Conservation (phyloP, 2,797 vertebrate genomes). For the Lagodon rhomboides region DNA sequence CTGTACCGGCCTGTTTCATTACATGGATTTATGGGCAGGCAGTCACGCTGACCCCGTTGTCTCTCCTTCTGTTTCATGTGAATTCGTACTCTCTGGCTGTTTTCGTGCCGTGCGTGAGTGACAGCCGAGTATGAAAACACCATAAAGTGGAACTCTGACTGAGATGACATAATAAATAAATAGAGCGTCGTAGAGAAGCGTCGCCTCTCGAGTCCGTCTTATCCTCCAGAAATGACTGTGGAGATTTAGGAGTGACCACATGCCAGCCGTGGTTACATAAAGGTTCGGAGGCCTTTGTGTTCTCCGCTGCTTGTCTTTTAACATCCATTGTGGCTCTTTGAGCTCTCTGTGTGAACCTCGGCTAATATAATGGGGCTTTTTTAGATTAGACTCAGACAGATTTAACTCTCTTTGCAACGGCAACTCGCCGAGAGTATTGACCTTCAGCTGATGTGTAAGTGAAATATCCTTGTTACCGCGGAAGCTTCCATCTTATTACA, state of each 20-base stretch:
- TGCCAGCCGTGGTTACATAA: conserved; percentile 46
- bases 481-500: conserved; percentile 47
- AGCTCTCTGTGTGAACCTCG: conserved; percentile 66
- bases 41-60: conserved; percentile 51
- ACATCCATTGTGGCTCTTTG: conserved; percentile 40
- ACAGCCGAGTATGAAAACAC: conserved; percentile 15
- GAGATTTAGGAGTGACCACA: conserved; percentile 62
- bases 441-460: conserved; percentile 62
- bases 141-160: background rate
- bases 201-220: conserved; percentile 27
- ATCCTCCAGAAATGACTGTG: conserved; percentile 53
- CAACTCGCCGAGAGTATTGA: conserved; percentile 52
- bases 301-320: conserved; percentile 57
- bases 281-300: conserved; percentile 59
- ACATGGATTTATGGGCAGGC: conserved; percentile 66
- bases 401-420: conserved; percentile 52
- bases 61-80: conserved; percentile 47
- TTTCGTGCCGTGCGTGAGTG: conserved; percentile 26
- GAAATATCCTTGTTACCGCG: conserved; percentile 54
- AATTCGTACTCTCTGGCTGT: conserved; percentile 24
- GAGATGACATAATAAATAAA: background rate
- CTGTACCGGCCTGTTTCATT: conserved; percentile 56
- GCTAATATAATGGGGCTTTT: conserved; percentile 53
- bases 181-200: conserved; percentile 5
- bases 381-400: conserved; percentile 66